Base-by-base conservation (phyloP, 30 jellyfish, hydroid and myxozoan genomes). In the Catostylus mosaicus region DNA sequence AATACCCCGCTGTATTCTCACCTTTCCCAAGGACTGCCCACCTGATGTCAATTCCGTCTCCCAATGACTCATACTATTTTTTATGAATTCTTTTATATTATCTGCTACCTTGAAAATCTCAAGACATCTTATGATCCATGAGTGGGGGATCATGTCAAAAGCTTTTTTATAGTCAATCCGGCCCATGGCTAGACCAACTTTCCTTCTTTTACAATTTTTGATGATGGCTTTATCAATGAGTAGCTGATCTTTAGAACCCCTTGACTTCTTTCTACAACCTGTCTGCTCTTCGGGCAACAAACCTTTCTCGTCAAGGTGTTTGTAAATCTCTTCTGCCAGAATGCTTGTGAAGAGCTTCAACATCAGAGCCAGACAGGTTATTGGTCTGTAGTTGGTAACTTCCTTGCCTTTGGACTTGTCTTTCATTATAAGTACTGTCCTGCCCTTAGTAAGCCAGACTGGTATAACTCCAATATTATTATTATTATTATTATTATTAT, bases 181-280 rank as follows among this genome's bases (percentile, higher is more conserved):
- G 33, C 6, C 52, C 20, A 66, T 32, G 57, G 56, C 57, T 9
- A 66, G 56, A 6, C 38, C 38, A 33, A 34, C 29, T 10, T 66
- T 24, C 26, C 78, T 26, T 29, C 30, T 66, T 40, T 18, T 66
- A 3, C 52, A 29, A 37, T 29, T 34, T 33, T 0, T n/a, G 8
- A 60, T 14, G 3, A 18, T 33, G 33, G 24, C 5, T 30, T 37
- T 34, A 26, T 63, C 79, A 26, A 77, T 57, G 3, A 60, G 29
- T 16, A 54, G 38, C 30, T 77, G 88, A 45, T 59, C 88, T 59
- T 57, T 62, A 4, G 79, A 29, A 0, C 88, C 79, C 30, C 78
- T 3, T 2, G 20, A 24, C n/a, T n/a, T n/a, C n/a, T n/a, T n/a
- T 54, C n/a, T n/a, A n/a, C n/a, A n/a, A n/a, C n/a, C n/a, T n/a